Evolutionary conservation across 2,113 vertebrate species (phyloP).

Genomic region (Notechis scutatus): DNA sequence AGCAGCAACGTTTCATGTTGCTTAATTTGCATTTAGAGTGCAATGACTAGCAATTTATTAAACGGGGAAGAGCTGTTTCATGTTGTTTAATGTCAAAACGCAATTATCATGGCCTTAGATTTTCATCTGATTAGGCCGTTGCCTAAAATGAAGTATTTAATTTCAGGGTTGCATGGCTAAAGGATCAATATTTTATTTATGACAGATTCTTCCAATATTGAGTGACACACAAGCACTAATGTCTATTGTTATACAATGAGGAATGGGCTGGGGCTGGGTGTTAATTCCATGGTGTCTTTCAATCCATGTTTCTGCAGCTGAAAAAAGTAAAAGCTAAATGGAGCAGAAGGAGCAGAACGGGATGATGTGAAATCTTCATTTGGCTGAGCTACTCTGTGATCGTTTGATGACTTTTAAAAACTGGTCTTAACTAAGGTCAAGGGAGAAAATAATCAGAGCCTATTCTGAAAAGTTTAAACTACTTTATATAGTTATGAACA

Average conservation of each 20-base stretch:
- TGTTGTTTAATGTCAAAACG: not conserved
- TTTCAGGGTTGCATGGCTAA: not conserved
- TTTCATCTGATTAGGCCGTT: not conserved
- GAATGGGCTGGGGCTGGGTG: not conserved
- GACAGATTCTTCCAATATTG: not conserved
- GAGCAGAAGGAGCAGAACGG: not conserved
- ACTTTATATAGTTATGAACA: not conserved
- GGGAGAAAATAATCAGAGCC: not conserved
- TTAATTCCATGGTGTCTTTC: not conserved
- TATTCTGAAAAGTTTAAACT: not conserved
- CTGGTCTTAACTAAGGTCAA: not conserved
- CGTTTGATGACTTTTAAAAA: not conserved
- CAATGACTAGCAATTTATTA: not conserved
- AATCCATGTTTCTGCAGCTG: not conserved
- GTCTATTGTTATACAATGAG: not conserved
- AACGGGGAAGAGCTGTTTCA: not conserved
- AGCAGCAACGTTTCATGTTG: not conserved
- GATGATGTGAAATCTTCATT: not conserved
- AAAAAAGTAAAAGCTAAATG: not conserved
- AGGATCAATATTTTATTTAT: slow-evolving; percentile 1
- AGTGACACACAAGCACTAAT: not conserved
- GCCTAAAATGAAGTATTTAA: not conserved
- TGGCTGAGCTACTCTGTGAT: not conserved
- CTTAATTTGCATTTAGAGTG: not conserved
- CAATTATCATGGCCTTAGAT: not conserved